These are phyloP conservation scores for Aegithalos caudatus DNA, from an alignment of 2,113 vertebrate genomes.

Conservation along the genomic window DNA sequence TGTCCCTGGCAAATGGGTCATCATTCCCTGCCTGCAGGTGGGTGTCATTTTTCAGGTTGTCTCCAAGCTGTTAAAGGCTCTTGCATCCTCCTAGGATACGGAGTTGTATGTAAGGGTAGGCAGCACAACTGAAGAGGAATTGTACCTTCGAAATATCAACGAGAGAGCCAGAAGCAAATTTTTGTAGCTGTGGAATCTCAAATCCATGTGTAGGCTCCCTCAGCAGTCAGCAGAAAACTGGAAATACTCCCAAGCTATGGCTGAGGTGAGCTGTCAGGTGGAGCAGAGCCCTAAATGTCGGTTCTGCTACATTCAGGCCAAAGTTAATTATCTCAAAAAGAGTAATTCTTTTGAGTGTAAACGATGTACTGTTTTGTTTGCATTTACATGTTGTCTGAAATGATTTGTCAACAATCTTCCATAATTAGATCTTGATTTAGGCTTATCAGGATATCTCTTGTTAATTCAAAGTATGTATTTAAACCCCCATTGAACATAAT, in stretches of 20 bases:
- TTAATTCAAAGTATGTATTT: slow-evolving; percentile 2
- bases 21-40: not conserved
- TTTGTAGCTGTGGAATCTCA: not conserved
- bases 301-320: not conserved
- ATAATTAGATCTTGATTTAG: slow-evolving; percentile 44
- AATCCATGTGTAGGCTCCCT: not conserved
- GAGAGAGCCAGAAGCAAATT: not conserved
- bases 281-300: not conserved
- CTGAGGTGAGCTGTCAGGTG: not conserved
- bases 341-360: not conserved
- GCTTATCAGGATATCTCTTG: slow-evolving; percentile 22
- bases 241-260: not conserved
- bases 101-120: not conserved
- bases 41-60: not conserved
- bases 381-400: slow-evolving; percentile 10
- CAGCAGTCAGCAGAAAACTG: not conserved
- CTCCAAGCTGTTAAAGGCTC: not conserved
- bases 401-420: slow-evolving; percentile 20
- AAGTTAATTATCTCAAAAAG: not conserved
- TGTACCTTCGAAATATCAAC: not conserved
- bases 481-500: not conserved
- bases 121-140: not conserved
- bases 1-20: not conserved
- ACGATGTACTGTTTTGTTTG: not conserved
- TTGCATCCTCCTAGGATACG: not conserved